phyloP scores from a whole-genome alignment of 2,113 vertebrate genomes.

The Grus americana region DNA sequence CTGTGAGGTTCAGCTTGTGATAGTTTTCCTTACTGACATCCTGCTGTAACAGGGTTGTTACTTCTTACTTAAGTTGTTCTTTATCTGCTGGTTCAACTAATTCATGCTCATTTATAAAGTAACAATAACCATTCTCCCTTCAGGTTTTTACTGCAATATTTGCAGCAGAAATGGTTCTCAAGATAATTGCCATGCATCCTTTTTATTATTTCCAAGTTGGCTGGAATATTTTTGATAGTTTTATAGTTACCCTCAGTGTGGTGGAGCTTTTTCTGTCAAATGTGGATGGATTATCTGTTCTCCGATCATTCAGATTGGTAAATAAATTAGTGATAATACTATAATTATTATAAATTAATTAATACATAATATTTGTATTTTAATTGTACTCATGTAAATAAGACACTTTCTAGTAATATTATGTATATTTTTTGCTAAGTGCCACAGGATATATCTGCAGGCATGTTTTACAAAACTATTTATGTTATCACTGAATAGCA shows the following conservation, averaged over 20 bases:
- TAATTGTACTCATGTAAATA: not conserved
- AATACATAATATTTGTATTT: not conserved
- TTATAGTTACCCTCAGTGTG: constrained; percentile 93
- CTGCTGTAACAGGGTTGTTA: not conserved
- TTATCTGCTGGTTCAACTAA: not conserved
- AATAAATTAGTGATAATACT: constrained; percentile 41
- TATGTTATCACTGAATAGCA: not conserved
- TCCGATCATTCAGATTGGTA: constrained; percentile 96
- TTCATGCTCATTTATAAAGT: not conserved
- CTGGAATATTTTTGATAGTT: constrained; percentile 97
- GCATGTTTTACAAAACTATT: not conserved
- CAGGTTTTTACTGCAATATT: constrained; percentile 97
- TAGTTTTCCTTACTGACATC: not conserved
- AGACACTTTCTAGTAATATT: not conserved
- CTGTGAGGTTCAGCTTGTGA: not conserved
- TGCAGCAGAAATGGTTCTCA: constrained; percentile 96
- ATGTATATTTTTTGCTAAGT: not conserved
- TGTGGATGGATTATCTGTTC: constrained; percentile 85
- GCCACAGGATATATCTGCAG: not conserved
- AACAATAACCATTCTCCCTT: constrained; percentile 15
- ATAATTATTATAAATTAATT: not conserved
- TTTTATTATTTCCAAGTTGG: constrained; percentile 94
- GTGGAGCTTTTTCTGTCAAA: constrained; percentile 84
- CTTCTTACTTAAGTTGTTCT: not conserved
- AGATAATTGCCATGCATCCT: constrained; percentile 94